Evolutionary conservation across 2,888 invertebrate species (phyloP).

Genomic region (Ellobium chinense): DNA sequence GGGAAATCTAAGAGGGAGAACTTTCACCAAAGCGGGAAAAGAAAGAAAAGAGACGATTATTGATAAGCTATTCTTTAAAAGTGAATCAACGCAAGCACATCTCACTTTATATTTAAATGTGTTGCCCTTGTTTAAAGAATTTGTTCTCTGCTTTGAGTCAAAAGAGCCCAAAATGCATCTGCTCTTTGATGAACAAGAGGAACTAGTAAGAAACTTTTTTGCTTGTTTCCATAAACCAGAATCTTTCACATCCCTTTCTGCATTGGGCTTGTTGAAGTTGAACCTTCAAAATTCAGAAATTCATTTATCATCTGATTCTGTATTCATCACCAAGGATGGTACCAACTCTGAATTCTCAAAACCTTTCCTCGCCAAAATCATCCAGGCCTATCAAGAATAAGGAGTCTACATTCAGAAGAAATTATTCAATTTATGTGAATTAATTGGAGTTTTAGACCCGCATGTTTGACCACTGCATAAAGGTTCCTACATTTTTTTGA

Average conservation of each 20-base stretch:
- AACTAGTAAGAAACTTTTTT: not conserved
- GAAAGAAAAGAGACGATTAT: not conserved
- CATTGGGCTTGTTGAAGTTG: not conserved
- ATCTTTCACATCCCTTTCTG: not conserved
- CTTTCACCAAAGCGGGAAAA: not conserved
- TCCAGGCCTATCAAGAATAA: too few relatives aligned
- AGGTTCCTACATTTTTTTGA: too few relatives aligned
- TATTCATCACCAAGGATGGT: too few relatives aligned
- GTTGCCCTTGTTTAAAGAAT: not conserved
- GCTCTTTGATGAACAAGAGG: not conserved
- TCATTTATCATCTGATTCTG: too few relatives aligned
- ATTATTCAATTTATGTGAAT: too few relatives aligned
- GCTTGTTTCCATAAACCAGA: not conserved
- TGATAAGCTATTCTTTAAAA: not conserved
- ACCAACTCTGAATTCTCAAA: too few relatives aligned
- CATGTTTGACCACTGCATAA: too few relatives aligned
- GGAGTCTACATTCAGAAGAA: too few relatives aligned
- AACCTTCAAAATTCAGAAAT: too few relatives aligned
- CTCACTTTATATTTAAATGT: not conserved
- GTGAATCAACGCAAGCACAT: not conserved
- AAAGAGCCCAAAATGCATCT: conserved; percentile 1
- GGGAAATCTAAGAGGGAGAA: not conserved
- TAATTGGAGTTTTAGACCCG: too few relatives aligned
- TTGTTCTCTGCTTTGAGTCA: not conserved
- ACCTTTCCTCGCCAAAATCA: too few relatives aligned